Conservation (phyloP, 2,797 vertebrate species). For the Cynopterus sphinx region DNA sequence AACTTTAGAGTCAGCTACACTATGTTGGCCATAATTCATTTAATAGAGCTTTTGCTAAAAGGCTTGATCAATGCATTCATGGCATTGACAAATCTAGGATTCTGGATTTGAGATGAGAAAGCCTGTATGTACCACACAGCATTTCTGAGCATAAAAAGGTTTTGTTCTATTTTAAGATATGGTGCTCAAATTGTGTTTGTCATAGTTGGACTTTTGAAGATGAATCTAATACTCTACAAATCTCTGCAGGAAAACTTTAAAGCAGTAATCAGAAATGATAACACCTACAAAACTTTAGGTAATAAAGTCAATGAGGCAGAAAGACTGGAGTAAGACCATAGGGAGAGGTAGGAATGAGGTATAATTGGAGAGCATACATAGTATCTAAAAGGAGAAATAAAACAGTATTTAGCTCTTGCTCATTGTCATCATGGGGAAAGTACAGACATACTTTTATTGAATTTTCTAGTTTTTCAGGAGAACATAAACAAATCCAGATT, state of each 20-base stretch:
- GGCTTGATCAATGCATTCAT: slow-evolving; percentile 44
- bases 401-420: not conserved
- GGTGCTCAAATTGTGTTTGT: not conserved
- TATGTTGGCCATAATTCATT: not conserved
- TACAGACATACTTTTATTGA: not conserved
- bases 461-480: not conserved
- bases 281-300: not conserved
- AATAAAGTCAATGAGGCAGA: not conserved
- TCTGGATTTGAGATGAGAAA: not conserved
- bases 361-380: not conserved
- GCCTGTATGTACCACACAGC: not conserved
- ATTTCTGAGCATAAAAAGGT: not conserved
- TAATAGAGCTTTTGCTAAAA: slow-evolving; percentile 59
- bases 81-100: not conserved
- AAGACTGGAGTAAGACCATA: not conserved
- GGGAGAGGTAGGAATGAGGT: not conserved
- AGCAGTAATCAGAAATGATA: not conserved
- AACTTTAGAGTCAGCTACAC: not conserved
- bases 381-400: not conserved
- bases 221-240: not conserved
- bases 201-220: not conserved
- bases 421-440: not conserved
- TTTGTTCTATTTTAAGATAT: not conserved
- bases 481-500: not conserved
- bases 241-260: not conserved